Base-by-base conservation (phyloP, 2,113 vertebrate genomes). In the Corythaixoides concolor region DNA sequence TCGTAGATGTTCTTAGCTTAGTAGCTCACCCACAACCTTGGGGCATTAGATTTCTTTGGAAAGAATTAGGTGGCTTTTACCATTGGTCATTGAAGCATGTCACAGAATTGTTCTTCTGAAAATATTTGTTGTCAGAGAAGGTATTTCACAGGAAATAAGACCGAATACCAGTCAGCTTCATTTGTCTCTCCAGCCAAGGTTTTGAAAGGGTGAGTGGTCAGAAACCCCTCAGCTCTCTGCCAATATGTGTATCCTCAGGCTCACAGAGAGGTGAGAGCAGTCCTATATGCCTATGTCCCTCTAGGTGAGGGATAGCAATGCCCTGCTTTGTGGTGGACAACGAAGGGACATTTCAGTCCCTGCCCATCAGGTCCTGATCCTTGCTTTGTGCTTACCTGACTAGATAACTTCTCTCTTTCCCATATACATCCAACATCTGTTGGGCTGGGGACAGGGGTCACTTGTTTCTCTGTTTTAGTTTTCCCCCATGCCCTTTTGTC, bases 221-320 rank as follows among this genome's bases (percentile, higher is more conserved):
- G 58, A 41, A 67, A 58, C 11, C 22, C 15, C 5, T 50, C 50
- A 64, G 27, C 41, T 7, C 35, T 41, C 37, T 74, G 30, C 43
- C 43, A 58, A 0, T 28, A 1, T 2, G 1, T 12, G 33, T 64
- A 64, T 81, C 43, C 60, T 33, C 13, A 4, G 55, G 76, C 55
- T 59, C 14, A 4, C 15, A 1, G 11, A 14, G 26, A 24, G 37
- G 41, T 21, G 89, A 56, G 22, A n/a, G 59, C 30, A 32, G 6
- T 9, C n/a, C 53, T 12, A 8, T 15, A 1, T 47, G 41, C 67
- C 53, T 5, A 15, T 22, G 18, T 60, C 68, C 32, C 39, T 43
- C 45, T 13, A 62, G n/a, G 1, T 33, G 39, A 79, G 50, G 16
- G 24, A 28, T 39, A 53, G 68, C 32, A 13, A 5, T 59, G 19